Evolutionary conservation across 1,140 invertebrate genomes (phyloP).

Genomic region (Solenopsis invicta): DNA sequence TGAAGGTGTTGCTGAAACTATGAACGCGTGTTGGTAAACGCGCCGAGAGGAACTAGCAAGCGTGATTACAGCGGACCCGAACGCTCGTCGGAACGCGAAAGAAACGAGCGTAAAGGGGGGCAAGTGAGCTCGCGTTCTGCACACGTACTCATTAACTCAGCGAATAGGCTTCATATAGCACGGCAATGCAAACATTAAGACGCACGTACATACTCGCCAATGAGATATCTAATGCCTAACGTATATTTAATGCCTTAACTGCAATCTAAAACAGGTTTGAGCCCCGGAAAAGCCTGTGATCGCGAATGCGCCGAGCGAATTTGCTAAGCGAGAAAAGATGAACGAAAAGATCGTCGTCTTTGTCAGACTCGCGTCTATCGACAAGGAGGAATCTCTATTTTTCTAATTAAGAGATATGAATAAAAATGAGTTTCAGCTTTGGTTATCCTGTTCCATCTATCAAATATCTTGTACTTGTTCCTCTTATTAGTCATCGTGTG

Average conservation of each 20-base stretch:
- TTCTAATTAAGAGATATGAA: background rate
- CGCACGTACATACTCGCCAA: constrained; percentile 13
- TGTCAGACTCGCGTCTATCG: constrained; percentile 28
- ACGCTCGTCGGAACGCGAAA: background rate
- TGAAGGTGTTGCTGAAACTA: constrained; percentile 9
- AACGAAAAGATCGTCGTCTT: constrained; percentile 24
- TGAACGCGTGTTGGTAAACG: constrained; percentile 10
- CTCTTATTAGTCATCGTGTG: background rate
- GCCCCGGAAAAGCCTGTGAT: background rate
- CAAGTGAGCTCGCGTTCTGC: constrained; percentile 23
- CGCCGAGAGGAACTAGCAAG: background rate
- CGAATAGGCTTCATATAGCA: background rate
- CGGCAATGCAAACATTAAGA: constrained; percentile 28
- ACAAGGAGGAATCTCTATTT: constrained; percentile 22
- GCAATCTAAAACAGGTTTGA: constrained; percentile 63
- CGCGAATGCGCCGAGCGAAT: background rate
- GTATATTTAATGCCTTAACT: constrained; percentile 58
- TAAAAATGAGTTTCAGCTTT: background rate
- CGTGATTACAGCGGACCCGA: background rate
- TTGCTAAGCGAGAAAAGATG: constrained; percentile 32
- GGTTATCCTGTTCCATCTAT: background rate
- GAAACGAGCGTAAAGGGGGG: constrained; percentile 1
- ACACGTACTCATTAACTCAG: constrained; percentile 39
- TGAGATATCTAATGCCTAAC: constrained; percentile 33
- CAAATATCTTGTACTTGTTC: no score